Conservation (phyloP, 2,113 vertebrate species). For the Eira barbara region DNA sequence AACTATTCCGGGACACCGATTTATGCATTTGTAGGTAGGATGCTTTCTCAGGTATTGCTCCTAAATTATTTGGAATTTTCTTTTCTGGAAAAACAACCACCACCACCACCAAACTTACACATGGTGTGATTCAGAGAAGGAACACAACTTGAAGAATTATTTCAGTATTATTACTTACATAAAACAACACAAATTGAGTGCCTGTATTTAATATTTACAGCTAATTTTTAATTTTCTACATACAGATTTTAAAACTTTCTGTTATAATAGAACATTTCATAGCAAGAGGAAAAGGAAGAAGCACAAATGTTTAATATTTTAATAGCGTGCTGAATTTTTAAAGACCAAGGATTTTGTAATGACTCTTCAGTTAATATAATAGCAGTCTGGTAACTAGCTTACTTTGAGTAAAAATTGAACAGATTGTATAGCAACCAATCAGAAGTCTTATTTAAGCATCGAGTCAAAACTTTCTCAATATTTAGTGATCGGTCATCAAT, state of each 20-base stretch:
- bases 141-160: not conserved
- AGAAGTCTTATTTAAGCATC: not conserved
- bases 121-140: not conserved
- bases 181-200: not conserved
- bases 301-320: constrained; percentile 57
- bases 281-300: not conserved
- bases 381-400: not conserved
- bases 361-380: not conserved
- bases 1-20: not conserved
- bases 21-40: not conserved
- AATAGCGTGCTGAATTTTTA: constrained; percentile 49
- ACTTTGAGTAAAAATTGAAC: not conserved
- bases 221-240: not conserved
- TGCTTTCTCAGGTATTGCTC: not conserved
- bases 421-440: accelerated
- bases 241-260: not conserved
- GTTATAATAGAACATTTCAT: not conserved
- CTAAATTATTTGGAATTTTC: not conserved
- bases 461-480: not conserved
- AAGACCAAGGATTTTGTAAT: not conserved
- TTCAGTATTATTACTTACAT: not conserved
- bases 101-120: not conserved
- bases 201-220: not conserved
- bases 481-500: not conserved
- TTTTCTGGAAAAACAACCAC: not conserved